Base-by-base conservation (phyloP, 1,140 invertebrate species). In the Leptinotarsa texana region DNA sequence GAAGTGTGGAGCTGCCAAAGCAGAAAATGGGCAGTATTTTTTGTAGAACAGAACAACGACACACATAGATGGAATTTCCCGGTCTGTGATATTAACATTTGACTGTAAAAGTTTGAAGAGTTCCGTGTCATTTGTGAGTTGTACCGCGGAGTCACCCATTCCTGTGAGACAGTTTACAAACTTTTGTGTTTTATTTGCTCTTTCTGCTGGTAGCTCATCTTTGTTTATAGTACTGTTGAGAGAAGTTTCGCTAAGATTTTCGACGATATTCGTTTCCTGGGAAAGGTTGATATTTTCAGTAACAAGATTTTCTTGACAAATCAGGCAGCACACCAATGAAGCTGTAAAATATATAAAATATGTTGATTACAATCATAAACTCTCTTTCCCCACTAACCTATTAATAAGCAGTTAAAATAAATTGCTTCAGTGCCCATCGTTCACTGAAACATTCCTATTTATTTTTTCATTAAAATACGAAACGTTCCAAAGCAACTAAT, bases 11-110 rank as follows among this genome's bases (percentile, higher is more conserved):
- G 96, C 96, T 33, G 95, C 94, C 80, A 93, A 90, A 73, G 93
- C 93, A 84, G 95, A 96, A 80, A 97, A 97, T 47, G 94, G 91
- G 85, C 96, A 98, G 84, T 93, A 94, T 67, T 91, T 91, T 1
- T 95, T 94, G 87, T 94, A 98, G 86, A 98, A 98, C 75, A 98
- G 87, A 1, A 98, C 91, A 17, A 95, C 79, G 68, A 92, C 88
- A 87, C 96, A 98, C 73, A 90, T 87, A n/a, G 88, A 91, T 33
- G 88, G 86, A 18, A 86, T 86, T 74, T 87, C 82, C 68, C 86
- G 88, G 61, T 82, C 85, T n/a, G 86, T 86, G 3, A 86, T 80
- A 76, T 88, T 88, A 1, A 83, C 80, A 51, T 87, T 79, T 4
- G 87, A 83, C 70, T 85, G 82, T 1, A 88, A 79, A 17, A 88